Conservation (phyloP, 2,797 vertebrate species). For the Gadopsis bispinosus region DNA sequence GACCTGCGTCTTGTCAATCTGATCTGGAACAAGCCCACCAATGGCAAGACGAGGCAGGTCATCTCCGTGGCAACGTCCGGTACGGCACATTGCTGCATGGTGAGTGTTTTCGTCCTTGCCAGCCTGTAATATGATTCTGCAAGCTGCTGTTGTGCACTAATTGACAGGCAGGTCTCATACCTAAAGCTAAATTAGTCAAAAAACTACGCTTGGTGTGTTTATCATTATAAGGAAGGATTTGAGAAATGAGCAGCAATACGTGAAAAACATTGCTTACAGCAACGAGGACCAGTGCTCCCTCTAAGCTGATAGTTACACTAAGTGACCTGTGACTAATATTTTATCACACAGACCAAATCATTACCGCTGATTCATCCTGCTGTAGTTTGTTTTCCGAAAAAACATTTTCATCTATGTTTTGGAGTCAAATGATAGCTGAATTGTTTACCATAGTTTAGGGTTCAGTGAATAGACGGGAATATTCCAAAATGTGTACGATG, state of each 20-base stretch:
- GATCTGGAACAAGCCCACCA: constrained; percentile 57
- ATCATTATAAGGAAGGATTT: neutral
- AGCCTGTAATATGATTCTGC: constrained; percentile 28
- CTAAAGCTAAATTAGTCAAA: constrained; percentile 10
- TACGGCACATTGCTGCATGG: constrained; percentile 16
- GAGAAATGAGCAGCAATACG: constrained; percentile 32
- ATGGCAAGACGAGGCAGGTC: constrained; percentile 49
- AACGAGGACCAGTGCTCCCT: constrained; percentile 3
- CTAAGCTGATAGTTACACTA: constrained; percentile 52
- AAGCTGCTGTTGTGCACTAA: constrained; percentile 31
- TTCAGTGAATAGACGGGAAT: constrained; percentile 47
- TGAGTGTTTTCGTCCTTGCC: constrained; percentile 32
- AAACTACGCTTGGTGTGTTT: neutral
- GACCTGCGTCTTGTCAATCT: constrained; percentile 70
- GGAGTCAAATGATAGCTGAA: constrained; percentile 26
- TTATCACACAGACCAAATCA: constrained; percentile 40
- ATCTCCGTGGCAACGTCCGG: constrained; percentile 21
- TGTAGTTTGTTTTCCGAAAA: constrained; percentile 24
- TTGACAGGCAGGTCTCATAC: constrained; percentile 23
- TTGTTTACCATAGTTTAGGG: constrained; percentile 38
- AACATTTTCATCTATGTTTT: constrained; percentile 38
- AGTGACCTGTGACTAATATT: constrained; percentile 56
- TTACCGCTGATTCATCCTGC: constrained; percentile 39
- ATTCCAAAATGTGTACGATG: constrained; percentile 39
- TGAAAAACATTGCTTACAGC: constrained; percentile 39